phyloP scores from a whole-genome alignment of 2,113 vertebrate species.

The Macquaria australasica region DNA sequence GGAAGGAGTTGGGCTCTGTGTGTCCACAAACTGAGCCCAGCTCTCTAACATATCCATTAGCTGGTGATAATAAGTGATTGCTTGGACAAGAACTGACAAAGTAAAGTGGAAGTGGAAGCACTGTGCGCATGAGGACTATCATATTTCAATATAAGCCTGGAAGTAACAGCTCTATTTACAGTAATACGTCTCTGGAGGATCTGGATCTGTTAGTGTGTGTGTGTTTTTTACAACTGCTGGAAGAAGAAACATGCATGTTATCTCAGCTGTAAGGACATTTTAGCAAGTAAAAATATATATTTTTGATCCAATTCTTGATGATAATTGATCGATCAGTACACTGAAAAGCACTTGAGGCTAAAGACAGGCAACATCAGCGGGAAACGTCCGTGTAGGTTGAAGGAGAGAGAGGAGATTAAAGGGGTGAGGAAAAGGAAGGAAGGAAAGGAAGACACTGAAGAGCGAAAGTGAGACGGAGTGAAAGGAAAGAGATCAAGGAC shows the following conservation, averaged over 20 bases:
- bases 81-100: constrained; percentile 35
- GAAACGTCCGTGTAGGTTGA: constrained; percentile 2
- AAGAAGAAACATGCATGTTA: background rate
- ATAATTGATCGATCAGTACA: background rate
- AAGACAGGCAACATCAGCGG: constrained; percentile 17
- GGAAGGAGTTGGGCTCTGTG: background rate
- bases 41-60: constrained; percentile 31
- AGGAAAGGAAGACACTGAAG: background rate
- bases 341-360: constrained; percentile 15
- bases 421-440: background rate
- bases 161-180: constrained; percentile 21
- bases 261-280: background rate
- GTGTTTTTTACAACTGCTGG: background rate
- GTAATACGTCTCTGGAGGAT: constrained; percentile 3
- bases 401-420: background rate
- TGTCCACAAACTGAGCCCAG: constrained; percentile 18
- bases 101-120: constrained; percentile 20
- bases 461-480: constrained; percentile 34
- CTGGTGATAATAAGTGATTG: constrained; percentile 17
- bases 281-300: background rate
- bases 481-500: background rate
- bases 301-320: background rate
- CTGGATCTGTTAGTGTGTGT: background rate
- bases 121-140: background rate
- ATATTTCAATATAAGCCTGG: constrained; percentile 18